Conservation (phyloP, 2,113 vertebrate species). For the Taurulus bubalis region DNA sequence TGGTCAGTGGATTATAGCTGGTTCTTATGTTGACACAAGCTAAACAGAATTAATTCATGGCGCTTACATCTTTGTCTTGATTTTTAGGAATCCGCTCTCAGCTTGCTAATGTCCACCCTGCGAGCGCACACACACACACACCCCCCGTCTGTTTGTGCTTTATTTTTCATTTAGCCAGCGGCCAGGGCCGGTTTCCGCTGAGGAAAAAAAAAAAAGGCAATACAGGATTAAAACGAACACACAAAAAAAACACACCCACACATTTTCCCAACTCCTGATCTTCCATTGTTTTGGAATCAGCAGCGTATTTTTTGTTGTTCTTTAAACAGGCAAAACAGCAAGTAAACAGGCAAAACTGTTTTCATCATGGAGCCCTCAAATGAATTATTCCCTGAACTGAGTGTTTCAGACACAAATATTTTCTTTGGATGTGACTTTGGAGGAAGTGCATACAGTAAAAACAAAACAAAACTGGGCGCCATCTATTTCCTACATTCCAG, state of each 20-base stretch:
- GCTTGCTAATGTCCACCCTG: conserved; percentile 21
- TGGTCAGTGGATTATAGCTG: conserved; percentile 12
- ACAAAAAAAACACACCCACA: background rate
- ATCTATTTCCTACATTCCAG: conserved; percentile 75
- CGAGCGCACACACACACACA: conserved; percentile 12
- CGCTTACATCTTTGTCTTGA: conserved; percentile 17
- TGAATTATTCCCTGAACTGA: conserved; percentile 62
- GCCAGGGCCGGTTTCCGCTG: conserved; percentile 53
- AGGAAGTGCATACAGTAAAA: conserved; percentile 64
- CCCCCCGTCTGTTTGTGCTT: conserved; percentile 50
- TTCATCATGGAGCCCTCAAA: conserved; percentile 47
- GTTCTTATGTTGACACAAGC: conserved; percentile 28
- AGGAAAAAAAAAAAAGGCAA: conserved; percentile 48
- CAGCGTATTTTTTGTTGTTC: conserved; percentile 45
- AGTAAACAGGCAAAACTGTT: conserved; percentile 34
- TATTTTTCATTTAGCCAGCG: conserved; percentile 63
- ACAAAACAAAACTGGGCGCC: conserved; percentile 68
- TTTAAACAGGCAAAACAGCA: conserved; percentile 23
- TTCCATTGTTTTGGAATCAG: conserved; percentile 22
- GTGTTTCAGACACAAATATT: conserved; percentile 77
- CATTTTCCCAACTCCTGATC: conserved; percentile 5
- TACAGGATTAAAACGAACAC: conserved; percentile 39
- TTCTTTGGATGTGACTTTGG: conserved; percentile 72
- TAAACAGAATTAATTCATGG: conserved; percentile 13
- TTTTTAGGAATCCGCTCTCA: conserved; percentile 29